Evolutionary conservation across 2,797 vertebrate species (phyloP).

Genomic region (Chaetodon trifasciatus): DNA sequence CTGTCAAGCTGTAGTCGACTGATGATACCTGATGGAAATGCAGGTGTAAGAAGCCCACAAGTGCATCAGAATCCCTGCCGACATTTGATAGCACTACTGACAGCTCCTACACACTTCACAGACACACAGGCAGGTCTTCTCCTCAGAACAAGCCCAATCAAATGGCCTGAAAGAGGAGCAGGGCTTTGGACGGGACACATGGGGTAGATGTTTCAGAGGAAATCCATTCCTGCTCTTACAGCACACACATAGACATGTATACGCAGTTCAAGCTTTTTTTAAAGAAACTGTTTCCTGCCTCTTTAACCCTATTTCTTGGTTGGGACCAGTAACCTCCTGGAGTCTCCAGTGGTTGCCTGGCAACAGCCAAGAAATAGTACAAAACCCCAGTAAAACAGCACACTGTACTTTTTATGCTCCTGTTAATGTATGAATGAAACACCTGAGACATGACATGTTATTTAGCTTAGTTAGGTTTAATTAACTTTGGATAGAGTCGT

Average conservation of each 20-base stretch:
- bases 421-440: neutral
- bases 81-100: slow-evolving; percentile 30
- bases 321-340: neutral
- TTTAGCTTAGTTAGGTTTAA: neutral
- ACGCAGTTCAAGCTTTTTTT: neutral
- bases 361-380: neutral
- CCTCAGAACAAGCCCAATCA: slow-evolving; percentile 23
- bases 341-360: no score
- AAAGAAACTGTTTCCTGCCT: neutral
- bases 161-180: slow-evolving; percentile 34
- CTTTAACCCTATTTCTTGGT: neutral
- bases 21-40: slow-evolving; percentile 37
- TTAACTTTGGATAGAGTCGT: neutral
- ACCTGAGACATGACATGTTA: neutral
- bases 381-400: neutral
- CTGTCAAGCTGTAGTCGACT: slow-evolving; percentile 30
- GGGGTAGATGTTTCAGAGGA: neutral
- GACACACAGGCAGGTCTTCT: slow-evolving; percentile 9
- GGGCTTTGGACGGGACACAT: neutral
- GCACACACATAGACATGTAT: neutral
- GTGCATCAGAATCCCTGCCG: slow-evolving; percentile 19
- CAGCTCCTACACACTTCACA: slow-evolving; percentile 36
- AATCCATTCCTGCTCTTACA: neutral
- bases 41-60: slow-evolving; percentile 7
- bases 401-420: neutral